Evolutionary conservation across 2,113 vertebrate genomes (phyloP), one percentile per base, ranked within the genome.

Genomic region (Rhinolophus sinicus): DNA sequence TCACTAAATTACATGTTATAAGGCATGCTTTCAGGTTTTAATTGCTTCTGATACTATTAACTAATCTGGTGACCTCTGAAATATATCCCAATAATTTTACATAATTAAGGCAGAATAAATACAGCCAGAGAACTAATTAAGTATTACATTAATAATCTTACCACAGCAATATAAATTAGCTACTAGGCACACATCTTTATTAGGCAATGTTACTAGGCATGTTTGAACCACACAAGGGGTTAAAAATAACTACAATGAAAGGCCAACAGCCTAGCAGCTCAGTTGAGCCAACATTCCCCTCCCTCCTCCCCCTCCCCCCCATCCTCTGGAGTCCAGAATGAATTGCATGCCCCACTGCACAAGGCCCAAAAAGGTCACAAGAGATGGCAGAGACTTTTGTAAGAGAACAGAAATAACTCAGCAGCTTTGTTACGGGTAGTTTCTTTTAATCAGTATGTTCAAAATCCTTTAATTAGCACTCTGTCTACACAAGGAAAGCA

Each of bases 361-460:
- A 96, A 95, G 94, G 80, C 94, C 94, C 95, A 96, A 96, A 96
- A 98, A 98, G 98, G 97, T 98, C 98, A 98, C 81, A 90, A 95
- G 72, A 95, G 96, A 98, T 96, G 96, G 97, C 91, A 95, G 95
- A 96, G 94, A 97, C 97, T 97, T 98, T 97, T 97, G 96, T 97
- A 98, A 98, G 96, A 97, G 98, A 98, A 98, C 96, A 97, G 97
- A 98, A 98, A 98, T 97, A 98, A 98, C 98, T 98, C 96, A 97
- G 96, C 95, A 98, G 98, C 97, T 98, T 98, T 97, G 97, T 97
- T 98, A 98, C 80, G 86, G 85, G 8, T 87, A 95, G 97, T 97
- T 96, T 97, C 98, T 98, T 97, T 72, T 97, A 97, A 98, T 98
- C 98, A 98, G 98, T 97, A 97, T 93, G 94, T 97, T 96, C 92